Evolutionary conservation across 1,140 invertebrate species (phyloP).

Genomic region (Anadara kagoshimensis): DNA sequence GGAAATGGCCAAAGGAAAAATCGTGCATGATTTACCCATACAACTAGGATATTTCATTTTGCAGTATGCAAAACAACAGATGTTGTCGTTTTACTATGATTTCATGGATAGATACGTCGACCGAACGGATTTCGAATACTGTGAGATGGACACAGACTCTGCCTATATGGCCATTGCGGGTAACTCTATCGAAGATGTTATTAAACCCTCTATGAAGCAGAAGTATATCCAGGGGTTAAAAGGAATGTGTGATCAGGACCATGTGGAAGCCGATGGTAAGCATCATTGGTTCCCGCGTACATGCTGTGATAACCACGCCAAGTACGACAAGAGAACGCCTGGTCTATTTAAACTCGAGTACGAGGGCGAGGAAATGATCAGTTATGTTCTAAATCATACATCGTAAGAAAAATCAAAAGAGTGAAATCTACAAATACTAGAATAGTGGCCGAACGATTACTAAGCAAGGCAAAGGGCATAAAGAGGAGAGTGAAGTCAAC

Average conservation of each 20-base stretch:
- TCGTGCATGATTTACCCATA: constrained; percentile 35
- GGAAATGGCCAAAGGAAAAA: constrained; percentile 27
- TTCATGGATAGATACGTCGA: constrained; percentile 45
- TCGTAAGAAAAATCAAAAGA: constrained; percentile 19
- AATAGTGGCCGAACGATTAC: constrained; percentile 6
- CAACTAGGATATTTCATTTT: constrained; percentile 42
- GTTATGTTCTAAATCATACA: constrained; percentile 31
- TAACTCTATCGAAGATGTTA: constrained; percentile 13
- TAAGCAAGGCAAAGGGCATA: constrained; percentile 18
- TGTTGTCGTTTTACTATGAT: constrained; percentile 54
- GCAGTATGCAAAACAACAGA: constrained; percentile 44
- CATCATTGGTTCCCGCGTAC: constrained; percentile 22
- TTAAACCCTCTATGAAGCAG: constrained; percentile 13
- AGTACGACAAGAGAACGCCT: constrained; percentile 15
- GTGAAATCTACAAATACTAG: not conserved
- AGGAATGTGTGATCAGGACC: not conserved
- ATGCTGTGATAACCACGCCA: constrained; percentile 16
- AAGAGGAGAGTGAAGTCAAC: not conserved
- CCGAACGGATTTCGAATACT: constrained; percentile 44
- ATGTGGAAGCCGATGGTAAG: constrained; percentile 6
- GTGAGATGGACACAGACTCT: constrained; percentile 54
- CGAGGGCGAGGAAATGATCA: constrained; percentile 23
- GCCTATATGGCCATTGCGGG: constrained; percentile 45
- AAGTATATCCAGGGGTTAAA: not conserved
- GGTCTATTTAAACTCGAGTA: constrained; percentile 23